Conservation (phyloP, 2,888 invertebrate species). For the Andrena fulva region DNA sequence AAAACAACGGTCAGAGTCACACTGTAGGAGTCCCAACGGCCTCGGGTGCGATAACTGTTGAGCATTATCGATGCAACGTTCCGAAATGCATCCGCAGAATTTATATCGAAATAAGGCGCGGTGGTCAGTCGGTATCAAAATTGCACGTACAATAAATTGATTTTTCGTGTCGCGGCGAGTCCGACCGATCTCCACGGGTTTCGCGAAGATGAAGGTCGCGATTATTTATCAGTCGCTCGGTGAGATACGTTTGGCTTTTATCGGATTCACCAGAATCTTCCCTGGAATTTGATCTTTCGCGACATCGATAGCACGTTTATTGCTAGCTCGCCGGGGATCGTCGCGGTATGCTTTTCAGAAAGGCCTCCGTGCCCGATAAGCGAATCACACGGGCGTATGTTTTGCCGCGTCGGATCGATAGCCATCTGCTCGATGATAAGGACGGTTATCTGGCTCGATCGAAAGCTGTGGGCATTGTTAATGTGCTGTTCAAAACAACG, state of each 20-base stretch:
- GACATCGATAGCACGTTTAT: neutral
- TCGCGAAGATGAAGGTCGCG: neutral
- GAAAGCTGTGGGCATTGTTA: conserved; percentile 1
- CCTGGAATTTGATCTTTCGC: neutral
- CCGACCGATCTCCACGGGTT: neutral
- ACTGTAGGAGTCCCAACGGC: neutral
- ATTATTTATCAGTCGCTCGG: neutral
- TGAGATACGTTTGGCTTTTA: neutral
- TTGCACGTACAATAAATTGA: neutral
- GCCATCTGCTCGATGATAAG: conserved; percentile 43
- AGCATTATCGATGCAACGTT: neutral
- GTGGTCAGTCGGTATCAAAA: neutral
- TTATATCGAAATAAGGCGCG: neutral
- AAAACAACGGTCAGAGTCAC: neutral
- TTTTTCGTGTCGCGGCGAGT: neutral
- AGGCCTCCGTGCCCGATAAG: conserved; percentile 29
- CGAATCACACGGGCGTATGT: neutral
- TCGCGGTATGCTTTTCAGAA: neutral
- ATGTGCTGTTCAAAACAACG: neutral
- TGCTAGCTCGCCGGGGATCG: neutral
- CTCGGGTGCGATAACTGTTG: too few species aligned
- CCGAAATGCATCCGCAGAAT: neutral
- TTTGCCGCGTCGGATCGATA: conserved; percentile 42
- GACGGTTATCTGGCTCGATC: conserved; percentile 15
- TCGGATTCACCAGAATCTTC: neutral